Evolutionary conservation across 2,113 vertebrate species (phyloP).

Genomic region (Emydura subglobosa): DNA sequence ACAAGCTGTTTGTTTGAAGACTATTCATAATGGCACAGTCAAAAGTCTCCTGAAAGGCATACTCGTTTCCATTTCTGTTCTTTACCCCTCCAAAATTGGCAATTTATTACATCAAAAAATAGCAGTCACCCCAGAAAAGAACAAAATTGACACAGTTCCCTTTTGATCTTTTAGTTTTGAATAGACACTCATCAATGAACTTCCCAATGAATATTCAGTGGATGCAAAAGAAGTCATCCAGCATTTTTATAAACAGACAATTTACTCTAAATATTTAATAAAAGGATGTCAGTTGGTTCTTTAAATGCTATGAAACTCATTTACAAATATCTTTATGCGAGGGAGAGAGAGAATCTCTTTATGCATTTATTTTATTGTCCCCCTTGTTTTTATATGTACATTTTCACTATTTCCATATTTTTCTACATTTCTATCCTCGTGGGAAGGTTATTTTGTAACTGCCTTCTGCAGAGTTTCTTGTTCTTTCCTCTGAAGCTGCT

Average conservation of each 20-base stretch:
- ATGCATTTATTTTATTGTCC: not conserved
- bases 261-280: conserved; percentile 71
- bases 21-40: conserved; percentile 78
- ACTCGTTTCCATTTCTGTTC: conserved; percentile 79
- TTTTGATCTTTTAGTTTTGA: conserved; percentile 79
- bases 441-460: not conserved
- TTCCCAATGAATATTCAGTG: conserved; percentile 81
- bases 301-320: not conserved
- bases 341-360: not conserved
- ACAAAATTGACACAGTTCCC: conserved; percentile 80
- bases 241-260: conserved; percentile 60
- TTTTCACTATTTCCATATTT: conserved; percentile 6
- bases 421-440: not conserved
- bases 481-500: not conserved
- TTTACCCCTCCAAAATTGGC: conserved; percentile 79
- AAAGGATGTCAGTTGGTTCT: not conserved
- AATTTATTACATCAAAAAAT: conserved; percentile 82
- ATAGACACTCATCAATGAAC: conserved; percentile 77
- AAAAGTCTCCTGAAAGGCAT: conserved; percentile 79
- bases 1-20: conserved; percentile 78
- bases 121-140: conserved; percentile 78
- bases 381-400: not conserved
- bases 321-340: not conserved
- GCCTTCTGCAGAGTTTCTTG: not conserved
- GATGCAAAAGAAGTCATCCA: conserved; percentile 74